Base-by-base conservation (phyloP, 2,888 invertebrate species). In the Drosophila histrio region DNA sequence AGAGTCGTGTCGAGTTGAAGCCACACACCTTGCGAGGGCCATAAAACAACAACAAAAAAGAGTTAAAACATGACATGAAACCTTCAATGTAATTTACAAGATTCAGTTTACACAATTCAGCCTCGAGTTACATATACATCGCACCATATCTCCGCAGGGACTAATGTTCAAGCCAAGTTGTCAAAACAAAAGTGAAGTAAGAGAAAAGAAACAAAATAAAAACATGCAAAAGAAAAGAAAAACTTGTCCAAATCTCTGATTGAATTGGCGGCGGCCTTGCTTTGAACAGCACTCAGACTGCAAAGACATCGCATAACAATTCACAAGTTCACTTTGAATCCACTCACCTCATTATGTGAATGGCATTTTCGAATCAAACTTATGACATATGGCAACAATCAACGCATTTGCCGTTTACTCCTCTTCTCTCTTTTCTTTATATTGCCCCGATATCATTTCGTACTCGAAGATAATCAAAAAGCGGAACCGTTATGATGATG, bases 51-150 rank as follows among this genome's bases (percentile, higher is more conserved):
- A 32, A 11, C 7, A 39, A 24, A 24, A 47, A 7, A 36, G 24
- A 26, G 38, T 43, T 57, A 63, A 59, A 67, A 63, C 75, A 78
- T 61, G 67, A 68, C 67, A 65, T 46, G 64, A 41, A 62, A 61
- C 63, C 83, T 49, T 72, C 67, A 67, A 62, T 64, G 67, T 76
- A 76, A 72, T 83, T 86, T 86, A 79, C 72, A 66, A 76, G 67
- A 69, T 57, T 70, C 58, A 59, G 54, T 34, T 60, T 54, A 61
- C 64, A 61, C 43, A 66, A 47, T 15, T 13, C 15, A 24, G 43
- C 22, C 36, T 26, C 50, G 9, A 68, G 26, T 46, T 68, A 60
- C 47, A 70, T 30, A 70, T 30, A 38, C 49, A 15, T 39, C 43
- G 24, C 22, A 39, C 41, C 41, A 52, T 44, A 44, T 7, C 53